phyloP scores from a whole-genome alignment of 2,113 vertebrate genomes.

The Cyanistes caeruleus region DNA sequence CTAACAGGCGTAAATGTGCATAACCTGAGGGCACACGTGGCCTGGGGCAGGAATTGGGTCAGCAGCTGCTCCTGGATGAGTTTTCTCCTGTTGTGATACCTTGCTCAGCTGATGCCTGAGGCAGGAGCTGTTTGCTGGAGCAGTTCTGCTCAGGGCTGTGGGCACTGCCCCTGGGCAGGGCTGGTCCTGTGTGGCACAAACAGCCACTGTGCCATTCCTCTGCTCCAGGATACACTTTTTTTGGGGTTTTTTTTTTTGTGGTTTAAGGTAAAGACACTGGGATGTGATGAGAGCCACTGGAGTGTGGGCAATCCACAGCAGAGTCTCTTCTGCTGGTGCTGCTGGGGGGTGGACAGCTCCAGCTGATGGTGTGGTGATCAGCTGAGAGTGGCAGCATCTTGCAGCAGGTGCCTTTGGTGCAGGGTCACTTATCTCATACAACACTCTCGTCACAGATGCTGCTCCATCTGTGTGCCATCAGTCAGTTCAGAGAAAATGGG shows the following conservation, averaged over 20 bases:
- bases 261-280: background rate
- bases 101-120: background rate
- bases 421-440: background rate
- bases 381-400: background rate
- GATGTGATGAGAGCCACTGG: background rate
- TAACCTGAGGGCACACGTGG: background rate
- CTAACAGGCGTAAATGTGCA: rapidly evolving
- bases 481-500: background rate
- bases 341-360: background rate
- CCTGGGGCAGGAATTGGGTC: background rate
- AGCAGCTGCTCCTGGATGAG: background rate
- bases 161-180: background rate
- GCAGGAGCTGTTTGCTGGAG: background rate
- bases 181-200: background rate
- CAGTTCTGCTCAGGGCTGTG: background rate
- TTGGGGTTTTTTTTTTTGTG: background rate
- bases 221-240: background rate
- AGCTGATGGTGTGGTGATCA: background rate
- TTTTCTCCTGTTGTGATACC: background rate
- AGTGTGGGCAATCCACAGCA: rapidly evolving
- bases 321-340: background rate
- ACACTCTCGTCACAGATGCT: background rate
- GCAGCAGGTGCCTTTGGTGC: background rate
- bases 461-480: background rate
- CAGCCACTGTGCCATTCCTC: rapidly evolving